Evolutionary conservation across 2,797 vertebrate genomes (phyloP), one percentile per base, ranked within the genome.

Genomic region (Lerista edwardsae): DNA sequence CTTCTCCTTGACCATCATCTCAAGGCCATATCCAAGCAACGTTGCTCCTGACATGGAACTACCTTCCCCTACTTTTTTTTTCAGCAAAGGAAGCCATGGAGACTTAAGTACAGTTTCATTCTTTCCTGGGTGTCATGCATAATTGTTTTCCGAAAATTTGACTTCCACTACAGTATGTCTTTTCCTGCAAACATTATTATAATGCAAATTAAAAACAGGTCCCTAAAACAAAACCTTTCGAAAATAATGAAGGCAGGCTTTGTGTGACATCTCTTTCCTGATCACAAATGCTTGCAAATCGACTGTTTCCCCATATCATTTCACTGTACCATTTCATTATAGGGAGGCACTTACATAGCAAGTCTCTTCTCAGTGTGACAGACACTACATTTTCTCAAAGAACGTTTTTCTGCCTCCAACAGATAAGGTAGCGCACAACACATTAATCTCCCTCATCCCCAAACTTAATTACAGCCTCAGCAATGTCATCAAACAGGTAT

Each of bases 381-480:
- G 57, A 69, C 2, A 73, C 14, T 25, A 86, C 29, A 82, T 34
- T 17, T 79, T 67, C 87, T 87, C 39, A 83, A 79, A 77, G 23
- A 78, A 68, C 11, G 83, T 6, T 77, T 15, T 76, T 82, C 51
- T 88, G 34, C 59, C 86, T 84, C 68, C 75, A 67, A 87, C 65
- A 88, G 29, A 55, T 84, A 84, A 0, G 0, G 27, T 84, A 83
- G 79, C 47, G 62, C 4, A 29, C 2, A 90, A 68, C 39, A 87
- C 86, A 90, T 87, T 87, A 87, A 87, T 90, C 55, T 82, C 21
- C 29, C 77, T 75, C 68, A 64, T 68, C 8, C 68, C 77, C 11
- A 39, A 69, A 85, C 64, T 80, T 80, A 85, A 85, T 85, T 80
- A 75, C 72, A 61, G 71, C n/a, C 55, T 75, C 75, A 75, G 72